Conservation (phyloP, 2,797 vertebrate species). For the Sphenopsis melanotis region DNA sequence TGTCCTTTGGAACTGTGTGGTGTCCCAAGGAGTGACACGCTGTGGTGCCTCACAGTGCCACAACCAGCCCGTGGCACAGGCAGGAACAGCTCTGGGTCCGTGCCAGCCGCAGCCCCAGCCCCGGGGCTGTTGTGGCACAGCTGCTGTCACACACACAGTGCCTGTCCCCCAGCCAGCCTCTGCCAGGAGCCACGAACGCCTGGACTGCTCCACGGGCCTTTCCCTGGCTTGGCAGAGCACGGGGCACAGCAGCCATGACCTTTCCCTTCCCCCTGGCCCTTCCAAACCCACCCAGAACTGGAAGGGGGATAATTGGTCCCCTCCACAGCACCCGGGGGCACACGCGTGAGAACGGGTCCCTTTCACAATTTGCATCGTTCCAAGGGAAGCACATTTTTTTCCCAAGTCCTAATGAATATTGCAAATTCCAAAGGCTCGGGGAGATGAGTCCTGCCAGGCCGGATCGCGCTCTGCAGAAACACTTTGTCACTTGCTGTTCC, state of each 20-base stretch:
- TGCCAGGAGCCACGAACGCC: fast-evolving
- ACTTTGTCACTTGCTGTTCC: slow-evolving; percentile 64
- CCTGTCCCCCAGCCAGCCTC: not conserved
- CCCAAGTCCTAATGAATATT: slow-evolving; percentile 44
- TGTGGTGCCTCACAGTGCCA: not conserved
- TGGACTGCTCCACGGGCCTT: not conserved
- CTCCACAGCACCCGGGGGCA: not conserved
- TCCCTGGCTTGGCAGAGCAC: not conserved
- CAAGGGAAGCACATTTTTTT: not conserved
- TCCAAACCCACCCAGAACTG: not conserved
- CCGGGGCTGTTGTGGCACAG: fast-evolving
- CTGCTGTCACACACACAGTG: not conserved
- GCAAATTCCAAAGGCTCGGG: slow-evolving; percentile 35
- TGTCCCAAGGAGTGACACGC: not conserved
- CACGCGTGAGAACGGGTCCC: not conserved
- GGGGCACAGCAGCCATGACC: not conserved
- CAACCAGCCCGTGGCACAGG: fast-evolving
- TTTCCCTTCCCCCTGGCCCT: not conserved
- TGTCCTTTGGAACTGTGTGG: not conserved
- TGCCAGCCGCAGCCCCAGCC: fast-evolving
- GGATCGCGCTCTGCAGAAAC: slow-evolving; percentile 47
- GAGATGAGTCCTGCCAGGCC: slow-evolving; percentile 60
- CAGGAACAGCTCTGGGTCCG: not conserved
- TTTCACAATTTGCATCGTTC: slow-evolving; percentile 3
- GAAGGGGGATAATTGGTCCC: slow-evolving; percentile 7